Percentiles rank a stretch among this genome's conserved stretches.
Evolutionary conservation across 2,113 vertebrate genomes (phyloP).

Genomic region (Calyptomena viridis): DNA sequence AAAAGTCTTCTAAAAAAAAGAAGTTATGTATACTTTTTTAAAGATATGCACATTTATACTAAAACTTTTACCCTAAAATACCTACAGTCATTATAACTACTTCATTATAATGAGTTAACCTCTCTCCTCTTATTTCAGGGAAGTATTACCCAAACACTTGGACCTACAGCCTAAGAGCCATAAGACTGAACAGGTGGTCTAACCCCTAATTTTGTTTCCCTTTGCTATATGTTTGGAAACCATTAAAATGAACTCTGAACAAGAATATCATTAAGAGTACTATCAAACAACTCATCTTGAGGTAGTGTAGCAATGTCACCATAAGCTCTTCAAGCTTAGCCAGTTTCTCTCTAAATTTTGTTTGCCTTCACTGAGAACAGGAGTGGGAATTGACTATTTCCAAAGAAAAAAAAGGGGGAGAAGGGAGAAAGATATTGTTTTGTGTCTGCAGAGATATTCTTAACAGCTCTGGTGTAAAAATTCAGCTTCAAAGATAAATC

Average conservation of each 20-base stretch:
- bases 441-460: background rate
- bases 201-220: background rate
- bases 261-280: background rate
- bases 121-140: background rate
- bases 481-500: background rate
- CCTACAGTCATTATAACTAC: background rate
- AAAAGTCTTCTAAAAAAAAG: background rate
- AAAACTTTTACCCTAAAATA: background rate
- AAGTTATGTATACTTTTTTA: background rate
- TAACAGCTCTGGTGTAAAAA: background rate
- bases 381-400: background rate
- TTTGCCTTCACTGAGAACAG: background rate
- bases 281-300: background rate
- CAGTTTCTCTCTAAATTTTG: background rate
- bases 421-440: fast-evolving
- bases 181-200: background rate
- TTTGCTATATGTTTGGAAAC: background rate
- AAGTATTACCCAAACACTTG: background rate
- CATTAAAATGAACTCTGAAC: background rate
- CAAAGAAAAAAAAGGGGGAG: fast-evolving
- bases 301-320: background rate
- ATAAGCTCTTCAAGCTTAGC: background rate
- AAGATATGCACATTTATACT: background rate
- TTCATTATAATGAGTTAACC: background rate
- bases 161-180: background rate